Base-by-base conservation (phyloP, 2,888 invertebrate species). In the Stegophylla sp. region DNA sequence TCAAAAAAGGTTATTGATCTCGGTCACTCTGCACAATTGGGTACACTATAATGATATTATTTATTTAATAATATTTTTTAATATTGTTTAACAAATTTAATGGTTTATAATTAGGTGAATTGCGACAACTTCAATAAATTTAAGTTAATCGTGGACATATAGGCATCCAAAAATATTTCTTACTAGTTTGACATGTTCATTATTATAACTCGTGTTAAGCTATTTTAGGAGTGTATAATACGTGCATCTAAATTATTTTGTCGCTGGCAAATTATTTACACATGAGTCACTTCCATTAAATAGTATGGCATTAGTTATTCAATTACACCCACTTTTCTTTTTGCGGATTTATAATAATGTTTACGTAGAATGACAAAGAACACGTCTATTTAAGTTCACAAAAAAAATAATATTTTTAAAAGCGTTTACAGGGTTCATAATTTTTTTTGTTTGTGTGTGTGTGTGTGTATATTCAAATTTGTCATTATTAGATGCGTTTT, bases 221-320 rank as follows among this genome's bases (percentile, higher is more conserved):
- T 69, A 69, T 71, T 71, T 71, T 41, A 34, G 51, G 56, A 41
- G 23, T 71, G 15, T 20, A 34, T 26, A 48, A 41, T 53, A 74
- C 28, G 48, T 28, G 61, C 26, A 17, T 26, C n/a, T 26, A 41
- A 53, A 75, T n/a, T 48, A 61, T 41, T 63, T 17, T 15, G 48
- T 41, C 41, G 61, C 34, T 61, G 34, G 61, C 51, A 71, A 79
- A 79, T 79, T 71, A 71, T 79, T 79, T 79, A 79, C 20, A 59
- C 45, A 53, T 66, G 75, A 64, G 75, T 66, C 63, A 63, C 51
- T 74, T 74, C 20, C 63, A 73, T 73, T 73, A 59, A 61, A 61
- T 23, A n/a, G 61, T 63, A 28, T 26, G 20, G 48, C 34, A 26
- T n/a, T 23, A 53, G 41, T 64, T 51, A 64, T 75, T 75, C 23